These are phyloP conservation scores for Eristalinus sepulchralis DNA, from an alignment of 2,888 invertebrate genomes.

Conservation along the genomic window DNA sequence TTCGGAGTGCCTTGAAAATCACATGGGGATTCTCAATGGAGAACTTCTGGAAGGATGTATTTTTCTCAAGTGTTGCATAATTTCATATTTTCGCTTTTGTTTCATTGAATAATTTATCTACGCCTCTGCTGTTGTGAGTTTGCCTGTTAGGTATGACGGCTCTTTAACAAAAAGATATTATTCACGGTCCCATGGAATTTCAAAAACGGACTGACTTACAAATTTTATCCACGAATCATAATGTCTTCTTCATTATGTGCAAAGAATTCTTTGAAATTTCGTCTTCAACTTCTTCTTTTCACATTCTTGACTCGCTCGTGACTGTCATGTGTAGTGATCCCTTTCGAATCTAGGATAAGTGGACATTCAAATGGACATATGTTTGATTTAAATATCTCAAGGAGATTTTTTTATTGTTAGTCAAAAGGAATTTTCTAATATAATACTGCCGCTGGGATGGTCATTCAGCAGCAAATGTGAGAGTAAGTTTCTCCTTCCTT, in stretches of 20 bases:
- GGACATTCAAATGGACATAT: constrained; percentile 69
- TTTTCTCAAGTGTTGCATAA: constrained; percentile 71
- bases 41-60: constrained; percentile 58
- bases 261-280: constrained; percentile 50
- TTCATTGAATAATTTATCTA: constrained; percentile 69
- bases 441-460: constrained; percentile 44
- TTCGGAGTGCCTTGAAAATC: constrained; percentile 37
- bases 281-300: constrained; percentile 56
- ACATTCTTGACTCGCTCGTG: constrained; percentile 51
- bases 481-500: constrained; percentile 30
- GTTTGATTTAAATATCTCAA: constrained; percentile 68
- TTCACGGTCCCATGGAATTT: constrained; percentile 56
- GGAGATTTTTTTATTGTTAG: constrained; percentile 30
- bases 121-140: background rate
- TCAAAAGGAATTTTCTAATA: constrained; percentile 63
- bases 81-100: constrained; percentile 70
- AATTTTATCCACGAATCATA: constrained; percentile 39
- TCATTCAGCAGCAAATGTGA: background rate
- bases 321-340: constrained; percentile 37
- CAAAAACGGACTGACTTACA: constrained; percentile 27
- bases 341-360: constrained; percentile 22
- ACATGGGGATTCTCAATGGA: constrained; percentile 35
- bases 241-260: constrained; percentile 40
- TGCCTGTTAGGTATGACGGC: background rate
- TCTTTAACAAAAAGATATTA: constrained; percentile 47